phyloP scores from a whole-genome alignment of 1,140 invertebrate genomes.

The Trialeurodes vaporariorum region DNA sequence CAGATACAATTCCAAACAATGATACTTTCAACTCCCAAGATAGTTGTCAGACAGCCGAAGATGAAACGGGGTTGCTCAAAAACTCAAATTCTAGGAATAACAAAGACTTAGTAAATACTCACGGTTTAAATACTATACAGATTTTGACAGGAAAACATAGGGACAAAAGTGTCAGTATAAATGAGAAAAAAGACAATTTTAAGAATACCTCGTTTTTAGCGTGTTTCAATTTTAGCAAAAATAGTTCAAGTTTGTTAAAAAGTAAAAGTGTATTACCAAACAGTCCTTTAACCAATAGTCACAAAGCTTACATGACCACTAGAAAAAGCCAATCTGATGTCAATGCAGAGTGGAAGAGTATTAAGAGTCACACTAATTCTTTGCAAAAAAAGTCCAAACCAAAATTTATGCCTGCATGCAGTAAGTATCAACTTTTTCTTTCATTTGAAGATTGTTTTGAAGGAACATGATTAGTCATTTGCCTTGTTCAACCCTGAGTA shows the following conservation, averaged over 20 bases:
- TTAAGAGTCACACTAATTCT: neutral
- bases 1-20: neutral
- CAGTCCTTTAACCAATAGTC: neutral
- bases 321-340: neutral
- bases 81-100: neutral
- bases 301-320: neutral
- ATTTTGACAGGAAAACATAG: neutral
- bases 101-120: neutral
- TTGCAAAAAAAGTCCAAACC: neutral
- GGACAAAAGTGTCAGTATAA: neutral
- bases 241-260: neutral
- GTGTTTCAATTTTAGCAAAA: neutral
- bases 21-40: neutral
- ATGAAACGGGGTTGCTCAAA: neutral
- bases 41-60: neutral
- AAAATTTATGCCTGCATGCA: neutral
- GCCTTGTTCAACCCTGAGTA: too few species aligned
- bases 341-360: neutral
- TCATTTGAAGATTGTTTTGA: too few species aligned
- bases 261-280: neutral
- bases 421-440: neutral
- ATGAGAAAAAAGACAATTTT: neutral
- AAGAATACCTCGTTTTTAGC: neutral
- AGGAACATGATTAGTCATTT: too few species aligned
- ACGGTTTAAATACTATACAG: neutral